A percentile compares a stretch with the other conserved stretches of the same genome.
phyloP scores from a whole-genome alignment of 2,797 vertebrate genomes.

The Pseudochirops cupreus region DNA sequence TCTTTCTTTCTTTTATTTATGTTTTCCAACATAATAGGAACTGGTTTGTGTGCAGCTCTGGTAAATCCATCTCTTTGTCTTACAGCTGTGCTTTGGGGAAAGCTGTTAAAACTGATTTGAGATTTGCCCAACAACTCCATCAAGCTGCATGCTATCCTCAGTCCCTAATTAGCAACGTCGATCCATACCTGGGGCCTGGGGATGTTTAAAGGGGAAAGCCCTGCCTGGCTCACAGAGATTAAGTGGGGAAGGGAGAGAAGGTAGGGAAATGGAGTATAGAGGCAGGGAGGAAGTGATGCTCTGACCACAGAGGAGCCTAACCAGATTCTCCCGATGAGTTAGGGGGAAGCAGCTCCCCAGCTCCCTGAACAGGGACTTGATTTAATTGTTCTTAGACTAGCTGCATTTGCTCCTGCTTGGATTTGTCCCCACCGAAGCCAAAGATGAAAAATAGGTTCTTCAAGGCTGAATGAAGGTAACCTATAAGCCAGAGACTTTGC shows the following conservation, averaged over 20 bases:
- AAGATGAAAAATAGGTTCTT: neutral
- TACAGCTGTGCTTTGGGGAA: slow-evolving; percentile 76
- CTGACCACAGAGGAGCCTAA: slow-evolving; percentile 19
- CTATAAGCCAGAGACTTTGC: neutral
- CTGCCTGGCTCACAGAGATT: neutral
- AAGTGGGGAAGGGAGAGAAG: neutral
- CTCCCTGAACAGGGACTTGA: slow-evolving; percentile 34
- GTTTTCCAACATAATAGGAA: slow-evolving; percentile 79
- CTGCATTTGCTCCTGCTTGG: neutral
- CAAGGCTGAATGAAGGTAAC: slow-evolving; percentile 62
- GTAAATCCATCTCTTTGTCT: slow-evolving; percentile 84
- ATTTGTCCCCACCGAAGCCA: slow-evolving; percentile 50
- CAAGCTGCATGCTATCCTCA: slow-evolving; percentile 52
- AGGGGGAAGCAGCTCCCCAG: neutral
- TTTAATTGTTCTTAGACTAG: neutral
- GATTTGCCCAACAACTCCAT: slow-evolving; percentile 78
- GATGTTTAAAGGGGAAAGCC: neutral
- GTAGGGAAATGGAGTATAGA: neutral
- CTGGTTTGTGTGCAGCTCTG: slow-evolving; percentile 78
- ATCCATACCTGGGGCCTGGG: neutral
- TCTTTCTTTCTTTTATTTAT: slow-evolving; percentile 82
- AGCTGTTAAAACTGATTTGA: slow-evolving; percentile 80
- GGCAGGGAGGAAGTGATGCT: neutral
- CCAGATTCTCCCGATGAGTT: neutral
- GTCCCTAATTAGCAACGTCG: slow-evolving; percentile 28